Evolutionary conservation across 64 coral and sea anemone species (phyloP), one percentile per base, ranked within the genome.

Genomic region (Stichodactyla helianthus): DNA sequence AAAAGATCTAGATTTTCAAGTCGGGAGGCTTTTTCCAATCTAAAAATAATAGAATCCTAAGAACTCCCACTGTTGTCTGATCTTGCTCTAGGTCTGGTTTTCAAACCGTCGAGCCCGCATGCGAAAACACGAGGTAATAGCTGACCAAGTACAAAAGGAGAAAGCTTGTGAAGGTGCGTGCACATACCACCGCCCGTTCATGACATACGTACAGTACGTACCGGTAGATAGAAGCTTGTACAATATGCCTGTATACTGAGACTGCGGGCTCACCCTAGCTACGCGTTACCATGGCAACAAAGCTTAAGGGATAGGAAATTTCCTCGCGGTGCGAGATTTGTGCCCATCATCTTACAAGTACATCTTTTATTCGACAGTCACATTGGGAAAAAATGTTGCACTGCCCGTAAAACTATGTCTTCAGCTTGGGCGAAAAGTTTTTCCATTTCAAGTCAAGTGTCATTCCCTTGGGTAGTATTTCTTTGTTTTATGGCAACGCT

Each of bases 41-140:
- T 17, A 13, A 15, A 15, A 4, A 60, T 60, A 13, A 60, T 17
- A 5, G 5, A 17, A 60, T 13, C 18, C 59, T 60, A 60, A 17
- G 59, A 10, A 51, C 10, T 51, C 16, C 77, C 27, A 16, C 4
- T 76, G 7, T 4, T 74, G 77, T 13, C n/a, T 50, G 20, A 60
- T 51, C 77, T 19, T 50, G 20, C 52, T 51, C 77, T 19, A 92
- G 90, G 90, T 92, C 9, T 92, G 90, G 90, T 92, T 92, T 76
- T 92, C 90, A 18, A 92, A 92, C 61, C 76, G 90, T 51, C 77
- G 90, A 14, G 90, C 90, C 79, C 90, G 90, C 20, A 53, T 92
- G 16, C 85, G 90, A 50, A 92, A 92, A 80, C 68, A 74, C 68
- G 68, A 86, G 77, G 79, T 77, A 53, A 59, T 56, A 57, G 7